phyloP scores from a whole-genome alignment of 2,113 vertebrate genomes.

The Dicrurus megarhynchus region DNA sequence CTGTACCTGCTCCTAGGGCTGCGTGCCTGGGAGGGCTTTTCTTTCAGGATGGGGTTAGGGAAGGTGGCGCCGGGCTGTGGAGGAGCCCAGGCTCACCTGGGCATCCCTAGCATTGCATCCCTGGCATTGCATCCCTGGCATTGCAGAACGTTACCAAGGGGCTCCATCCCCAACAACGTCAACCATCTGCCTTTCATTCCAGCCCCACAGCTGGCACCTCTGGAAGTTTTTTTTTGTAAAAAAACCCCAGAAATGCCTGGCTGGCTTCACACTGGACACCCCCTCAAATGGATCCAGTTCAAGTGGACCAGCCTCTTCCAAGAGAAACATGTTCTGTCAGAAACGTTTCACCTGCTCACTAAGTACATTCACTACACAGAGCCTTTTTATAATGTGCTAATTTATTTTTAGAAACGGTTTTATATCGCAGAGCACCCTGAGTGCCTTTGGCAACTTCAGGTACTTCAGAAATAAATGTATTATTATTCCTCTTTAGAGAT shows the following conservation, averaged over 20 bases:
- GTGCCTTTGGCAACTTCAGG: constrained; percentile 66
- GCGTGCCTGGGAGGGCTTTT: neutral
- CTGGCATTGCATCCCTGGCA: neutral
- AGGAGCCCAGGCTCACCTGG: rapidly evolving
- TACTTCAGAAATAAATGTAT: constrained; percentile 68
- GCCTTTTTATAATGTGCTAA: constrained; percentile 49
- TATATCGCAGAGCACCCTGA: constrained; percentile 59
- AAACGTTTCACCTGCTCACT: constrained; percentile 23
- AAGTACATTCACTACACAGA: constrained; percentile 16
- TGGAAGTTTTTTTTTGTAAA: neutral
- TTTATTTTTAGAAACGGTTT: constrained; percentile 63
- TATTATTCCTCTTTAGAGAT: constrained; percentile 68
- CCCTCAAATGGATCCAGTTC: neutral
- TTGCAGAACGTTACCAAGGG: rapidly evolving
- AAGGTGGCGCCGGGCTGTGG: rapidly evolving
- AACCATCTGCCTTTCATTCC: neutral
- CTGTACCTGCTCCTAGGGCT: rapidly evolving
- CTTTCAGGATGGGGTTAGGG: neutral
- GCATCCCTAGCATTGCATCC: neutral
- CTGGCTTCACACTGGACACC: neutral
- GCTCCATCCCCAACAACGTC: neutral
- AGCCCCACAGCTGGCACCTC: neutral
- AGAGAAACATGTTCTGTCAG: constrained; percentile 33
- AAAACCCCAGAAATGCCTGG: neutral
- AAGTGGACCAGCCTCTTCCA: neutral